Percentiles rank a stretch among this genome's conserved stretches.
phyloP scores from a whole-genome alignment of 2,797 vertebrate species.

The Cynopterus sphinx region DNA sequence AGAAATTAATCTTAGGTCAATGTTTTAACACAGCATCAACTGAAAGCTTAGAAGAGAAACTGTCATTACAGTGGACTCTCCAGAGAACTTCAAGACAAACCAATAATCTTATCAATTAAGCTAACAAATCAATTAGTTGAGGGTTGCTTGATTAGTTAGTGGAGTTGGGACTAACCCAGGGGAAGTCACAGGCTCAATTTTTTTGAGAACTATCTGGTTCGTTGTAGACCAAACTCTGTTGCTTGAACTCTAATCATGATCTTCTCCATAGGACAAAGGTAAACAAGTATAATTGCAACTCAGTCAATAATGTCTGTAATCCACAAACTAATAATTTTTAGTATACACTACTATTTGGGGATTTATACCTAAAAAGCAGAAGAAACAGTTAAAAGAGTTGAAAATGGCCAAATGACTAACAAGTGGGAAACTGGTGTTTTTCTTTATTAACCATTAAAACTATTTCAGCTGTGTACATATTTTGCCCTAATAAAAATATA shows the following conservation, averaged over 20 bases:
- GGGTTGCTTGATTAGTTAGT: background rate
- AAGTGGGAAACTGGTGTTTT: background rate
- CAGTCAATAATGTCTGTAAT: background rate
- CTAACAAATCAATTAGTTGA: background rate
- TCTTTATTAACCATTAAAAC: background rate
- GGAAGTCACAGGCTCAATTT: background rate
- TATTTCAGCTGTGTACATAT: background rate
- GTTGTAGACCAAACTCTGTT: background rate
- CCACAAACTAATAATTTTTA: background rate
- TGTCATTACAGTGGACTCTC: background rate
- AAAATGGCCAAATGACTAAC: background rate
- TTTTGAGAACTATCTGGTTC: background rate
- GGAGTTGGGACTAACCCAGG: background rate
- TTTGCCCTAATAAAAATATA: background rate
- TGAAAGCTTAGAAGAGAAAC: background rate
- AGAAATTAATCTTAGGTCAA: background rate
- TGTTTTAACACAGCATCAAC: background rate
- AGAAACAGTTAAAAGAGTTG: background rate
- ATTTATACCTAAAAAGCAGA: background rate
- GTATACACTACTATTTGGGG: background rate
- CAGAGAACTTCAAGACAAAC: background rate
- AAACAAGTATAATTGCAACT: background rate
- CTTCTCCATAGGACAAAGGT: background rate
- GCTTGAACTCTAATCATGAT: background rate
- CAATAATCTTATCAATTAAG: background rate